Evolutionary conservation across 2,113 vertebrate species (phyloP), one percentile per base, ranked within the genome.

Genomic region (Uria lomvia): DNA sequence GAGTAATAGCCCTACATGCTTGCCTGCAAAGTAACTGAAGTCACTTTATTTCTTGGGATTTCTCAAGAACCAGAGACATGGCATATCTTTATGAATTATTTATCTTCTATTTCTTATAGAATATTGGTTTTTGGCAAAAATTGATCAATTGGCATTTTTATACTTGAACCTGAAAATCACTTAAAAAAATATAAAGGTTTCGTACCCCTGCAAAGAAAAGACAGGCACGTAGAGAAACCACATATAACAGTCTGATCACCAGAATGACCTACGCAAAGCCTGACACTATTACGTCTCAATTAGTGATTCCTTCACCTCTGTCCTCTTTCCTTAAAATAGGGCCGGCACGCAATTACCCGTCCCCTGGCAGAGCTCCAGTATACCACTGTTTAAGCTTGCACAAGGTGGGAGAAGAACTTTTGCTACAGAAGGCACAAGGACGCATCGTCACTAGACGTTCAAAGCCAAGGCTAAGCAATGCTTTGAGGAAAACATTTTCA

Each of bases 201-300:
- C 32, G 11, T 12, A 86, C 67, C 11, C 22, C 19, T 47, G 34
- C 47, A 63, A 74, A 74, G 59, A 86, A 66, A 36, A 77, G 52
- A 40, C 17, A 73, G 42, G 8, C 29, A 53, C 1, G 8, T 3
- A 36, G n/a, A 71, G 55, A 81, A 91, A 90, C 8, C 7, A 63
- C n/a, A 40, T 53, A 11, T 7, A 49, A 19, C 2, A 43, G 20
- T 30, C 42, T 67, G 60, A 59, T 45, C 17, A 36, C n/a, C 34
- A 66, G 38, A 80, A 58, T 5, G 23, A 63, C 32, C 34, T 34
- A 26, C 36, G n/a, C 23, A 67, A 86, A 68, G 10, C 7, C 14
- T 74, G 43, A 21, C 2, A 5, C 50, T 65, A 20, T 19, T 15
- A 53, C 0, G 1, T 15, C 38, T 1, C 0, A 59, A 70, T 29